Conservation (phyloP, 2,113 vertebrate species). For the Puma concolor region DNA sequence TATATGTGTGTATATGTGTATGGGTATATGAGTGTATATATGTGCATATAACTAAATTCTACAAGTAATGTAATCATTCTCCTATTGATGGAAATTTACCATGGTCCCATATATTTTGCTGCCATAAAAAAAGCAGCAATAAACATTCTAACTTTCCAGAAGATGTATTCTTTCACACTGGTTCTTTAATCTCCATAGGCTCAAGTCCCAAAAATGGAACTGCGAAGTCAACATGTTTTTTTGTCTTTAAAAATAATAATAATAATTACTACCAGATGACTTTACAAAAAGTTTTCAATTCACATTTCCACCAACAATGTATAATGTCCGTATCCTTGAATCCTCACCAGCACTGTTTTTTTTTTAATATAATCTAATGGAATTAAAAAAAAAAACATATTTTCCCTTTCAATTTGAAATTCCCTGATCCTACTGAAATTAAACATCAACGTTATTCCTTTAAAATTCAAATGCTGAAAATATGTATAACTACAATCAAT, state of each 20-base stretch:
- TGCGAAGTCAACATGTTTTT: neutral
- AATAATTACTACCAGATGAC: neutral
- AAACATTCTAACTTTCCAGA: neutral
- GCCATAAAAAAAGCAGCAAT: neutral
- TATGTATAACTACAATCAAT: neutral
- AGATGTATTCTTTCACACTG: neutral
- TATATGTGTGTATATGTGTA: neutral
- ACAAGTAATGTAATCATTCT: neutral
- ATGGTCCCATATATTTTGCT: neutral
- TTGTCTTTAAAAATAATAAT: neutral
- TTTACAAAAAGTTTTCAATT: neutral
- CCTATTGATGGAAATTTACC: neutral
- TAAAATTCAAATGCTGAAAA: neutral
- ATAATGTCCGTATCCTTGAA: neutral
- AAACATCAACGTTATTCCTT: neutral
- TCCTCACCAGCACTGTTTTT: neutral
- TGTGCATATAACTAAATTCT: neutral
- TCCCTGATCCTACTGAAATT: neutral
- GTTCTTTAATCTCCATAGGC: neutral
- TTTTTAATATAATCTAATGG: neutral
- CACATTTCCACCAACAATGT: neutral
- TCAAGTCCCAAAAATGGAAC: neutral
- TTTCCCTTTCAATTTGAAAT: neutral
- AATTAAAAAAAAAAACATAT: neutral
- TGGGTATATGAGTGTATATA: neutral